Percentiles rank a stretch among this genome's conserved stretches.
phyloP scores from a whole-genome alignment of 2,797 vertebrate species.

The Halcyon badia region DNA sequence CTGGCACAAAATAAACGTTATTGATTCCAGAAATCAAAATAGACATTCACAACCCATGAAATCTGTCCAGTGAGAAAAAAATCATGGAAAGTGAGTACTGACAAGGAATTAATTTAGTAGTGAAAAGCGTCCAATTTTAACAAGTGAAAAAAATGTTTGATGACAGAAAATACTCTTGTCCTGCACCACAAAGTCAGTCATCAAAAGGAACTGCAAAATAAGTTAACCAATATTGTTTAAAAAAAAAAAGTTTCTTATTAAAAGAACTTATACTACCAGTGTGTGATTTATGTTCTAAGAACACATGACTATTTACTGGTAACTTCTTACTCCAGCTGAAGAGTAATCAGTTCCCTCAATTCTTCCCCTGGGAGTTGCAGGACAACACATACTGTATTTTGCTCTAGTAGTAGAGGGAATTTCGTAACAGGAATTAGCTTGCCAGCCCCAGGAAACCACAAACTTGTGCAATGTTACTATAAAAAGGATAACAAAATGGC shows the following conservation, averaged over 20 bases:
- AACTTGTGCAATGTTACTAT: neutral
- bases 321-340: neutral
- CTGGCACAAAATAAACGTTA: neutral
- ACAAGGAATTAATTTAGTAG: neutral
- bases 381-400: neutral
- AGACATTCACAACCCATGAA: neutral
- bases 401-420: neutral
- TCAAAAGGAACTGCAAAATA: neutral
- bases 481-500: neutral
- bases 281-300: neutral
- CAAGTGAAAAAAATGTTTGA: neutral
- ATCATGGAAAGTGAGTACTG: neutral
- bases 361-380: neutral
- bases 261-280: neutral
- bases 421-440: neutral
- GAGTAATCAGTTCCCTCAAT: neutral
- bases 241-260: neutral
- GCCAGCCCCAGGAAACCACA: neutral
- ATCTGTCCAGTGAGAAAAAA: neutral
- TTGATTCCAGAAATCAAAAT: neutral
- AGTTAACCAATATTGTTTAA: neutral
- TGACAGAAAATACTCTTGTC: neutral
- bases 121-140: neutral
- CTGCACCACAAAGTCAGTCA: neutral
- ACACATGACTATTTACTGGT: neutral